These are phyloP conservation scores for Heliconius charithonia DNA, from an alignment of 2,888 invertebrate genomes.

Conservation along the genomic window DNA sequence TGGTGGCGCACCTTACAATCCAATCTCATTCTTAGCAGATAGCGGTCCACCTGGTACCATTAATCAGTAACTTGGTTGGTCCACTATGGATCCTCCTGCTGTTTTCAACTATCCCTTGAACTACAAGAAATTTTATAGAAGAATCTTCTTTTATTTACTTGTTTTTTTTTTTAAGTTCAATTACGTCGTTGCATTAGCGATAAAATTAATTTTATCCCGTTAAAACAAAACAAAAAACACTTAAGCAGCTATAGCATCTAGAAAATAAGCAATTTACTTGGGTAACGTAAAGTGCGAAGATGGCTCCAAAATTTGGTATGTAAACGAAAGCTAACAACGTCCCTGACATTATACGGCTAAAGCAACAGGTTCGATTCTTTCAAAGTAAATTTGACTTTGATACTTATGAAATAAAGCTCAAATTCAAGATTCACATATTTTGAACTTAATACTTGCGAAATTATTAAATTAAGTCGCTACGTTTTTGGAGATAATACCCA, in stretches of 20 bases:
- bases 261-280: constrained; percentile 33
- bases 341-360: constrained; percentile 36
- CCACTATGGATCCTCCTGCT: no score
- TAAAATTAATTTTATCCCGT: neutral
- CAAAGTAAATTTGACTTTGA: constrained; percentile 26
- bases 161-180: neutral
- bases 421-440: constrained; percentile 7
- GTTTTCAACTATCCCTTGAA: no score
- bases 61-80: no score
- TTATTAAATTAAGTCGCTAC: constrained; percentile 40
- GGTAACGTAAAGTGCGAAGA: constrained; percentile 31
- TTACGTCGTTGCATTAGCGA: neutral
- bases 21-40: no score
- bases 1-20: no score
- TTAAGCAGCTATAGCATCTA: neutral
- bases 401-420: neutral
- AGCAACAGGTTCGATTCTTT: constrained; percentile 41
- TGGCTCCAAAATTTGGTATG: constrained; percentile 39
- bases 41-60: no score
- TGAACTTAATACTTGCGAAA: constrained; percentile 34
- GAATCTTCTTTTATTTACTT: neutral
- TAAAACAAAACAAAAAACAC: neutral
- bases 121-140: no score
- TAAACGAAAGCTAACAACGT: constrained; percentile 41
- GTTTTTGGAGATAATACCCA: constrained; percentile 43